phyloP scores from a whole-genome alignment of 2,113 vertebrate genomes.

The Pteruthius melanotis region DNA sequence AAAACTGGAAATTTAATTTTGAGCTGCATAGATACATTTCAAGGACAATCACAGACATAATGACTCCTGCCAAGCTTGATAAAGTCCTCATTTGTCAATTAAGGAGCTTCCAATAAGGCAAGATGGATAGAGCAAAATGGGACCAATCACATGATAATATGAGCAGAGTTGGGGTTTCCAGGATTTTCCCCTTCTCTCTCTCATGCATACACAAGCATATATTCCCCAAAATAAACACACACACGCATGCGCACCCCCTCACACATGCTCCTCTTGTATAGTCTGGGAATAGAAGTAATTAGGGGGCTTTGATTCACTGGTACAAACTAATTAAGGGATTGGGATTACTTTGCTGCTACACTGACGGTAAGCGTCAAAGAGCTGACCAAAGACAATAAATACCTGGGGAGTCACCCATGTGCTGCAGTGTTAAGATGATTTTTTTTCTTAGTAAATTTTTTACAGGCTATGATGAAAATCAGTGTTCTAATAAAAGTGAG shows the following conservation, averaged over 20 bases:
- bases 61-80: slow-evolving; percentile 85
- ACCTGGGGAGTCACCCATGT: background rate
- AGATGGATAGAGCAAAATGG: slow-evolving; percentile 77
- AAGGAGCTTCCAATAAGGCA: slow-evolving; percentile 79
- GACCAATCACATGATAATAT: slow-evolving; percentile 54
- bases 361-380: background rate
- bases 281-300: background rate
- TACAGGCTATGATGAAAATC: background rate
- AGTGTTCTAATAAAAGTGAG: background rate
- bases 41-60: slow-evolving; percentile 87
- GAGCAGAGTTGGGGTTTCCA: background rate
- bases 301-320: background rate
- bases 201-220: accelerated
- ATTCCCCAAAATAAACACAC: background rate
- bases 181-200: background rate
- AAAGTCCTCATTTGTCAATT: slow-evolving; percentile 91
- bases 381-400: background rate
- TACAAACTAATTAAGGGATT: background rate
- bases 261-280: background rate
- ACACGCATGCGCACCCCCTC: accelerated
- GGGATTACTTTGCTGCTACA: background rate
- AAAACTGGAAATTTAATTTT: slow-evolving; percentile 80
- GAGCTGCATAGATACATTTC: slow-evolving; percentile 81
- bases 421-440: background rate
- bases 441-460: background rate